These are phyloP conservation scores for Aelia acuminata DNA, from an alignment of 2,888 invertebrate species.

Conservation along the genomic window DNA sequence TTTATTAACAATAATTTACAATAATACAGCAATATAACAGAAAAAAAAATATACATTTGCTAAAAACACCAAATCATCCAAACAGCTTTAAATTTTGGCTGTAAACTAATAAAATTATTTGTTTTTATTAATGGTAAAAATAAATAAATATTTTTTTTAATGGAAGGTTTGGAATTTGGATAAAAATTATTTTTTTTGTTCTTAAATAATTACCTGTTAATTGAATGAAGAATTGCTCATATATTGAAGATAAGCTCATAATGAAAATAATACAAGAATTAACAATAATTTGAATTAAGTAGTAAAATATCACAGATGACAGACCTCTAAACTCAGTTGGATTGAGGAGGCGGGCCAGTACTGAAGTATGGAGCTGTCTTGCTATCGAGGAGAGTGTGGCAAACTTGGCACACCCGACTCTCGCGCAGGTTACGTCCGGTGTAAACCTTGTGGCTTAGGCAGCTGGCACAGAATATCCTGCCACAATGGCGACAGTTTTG, in stretches of 20 bases:
- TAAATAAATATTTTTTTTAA: neutral
- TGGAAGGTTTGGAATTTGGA: neutral
- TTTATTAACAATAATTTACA: too few species aligned
- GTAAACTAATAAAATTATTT: too few species aligned
- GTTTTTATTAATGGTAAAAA: neutral
- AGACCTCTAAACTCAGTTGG: conserved; percentile 6
- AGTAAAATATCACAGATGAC: neutral
- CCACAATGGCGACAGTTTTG: conserved; percentile 96
- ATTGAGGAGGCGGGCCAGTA: conserved; percentile 78
- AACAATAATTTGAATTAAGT: neutral
- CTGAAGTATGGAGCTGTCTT: conserved; percentile 94
- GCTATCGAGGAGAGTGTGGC: conserved; percentile 95
- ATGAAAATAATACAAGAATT: neutral
- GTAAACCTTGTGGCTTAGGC: conserved; percentile 85
- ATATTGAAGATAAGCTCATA: too few species aligned
- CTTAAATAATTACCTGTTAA: too few species aligned
- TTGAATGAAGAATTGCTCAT: too few species aligned
- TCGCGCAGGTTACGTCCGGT: conserved; percentile 88
- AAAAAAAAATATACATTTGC: too few species aligned
- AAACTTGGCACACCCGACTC: conserved; percentile 95
- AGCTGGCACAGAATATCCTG: conserved; percentile 91
- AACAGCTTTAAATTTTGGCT: too few species aligned
- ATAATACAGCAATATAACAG: too few species aligned
- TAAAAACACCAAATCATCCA: too few species aligned
- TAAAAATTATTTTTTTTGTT: neutral